Conservation (phyloP, 1,140 invertebrate genomes). For the Oscheius sp. region DNA sequence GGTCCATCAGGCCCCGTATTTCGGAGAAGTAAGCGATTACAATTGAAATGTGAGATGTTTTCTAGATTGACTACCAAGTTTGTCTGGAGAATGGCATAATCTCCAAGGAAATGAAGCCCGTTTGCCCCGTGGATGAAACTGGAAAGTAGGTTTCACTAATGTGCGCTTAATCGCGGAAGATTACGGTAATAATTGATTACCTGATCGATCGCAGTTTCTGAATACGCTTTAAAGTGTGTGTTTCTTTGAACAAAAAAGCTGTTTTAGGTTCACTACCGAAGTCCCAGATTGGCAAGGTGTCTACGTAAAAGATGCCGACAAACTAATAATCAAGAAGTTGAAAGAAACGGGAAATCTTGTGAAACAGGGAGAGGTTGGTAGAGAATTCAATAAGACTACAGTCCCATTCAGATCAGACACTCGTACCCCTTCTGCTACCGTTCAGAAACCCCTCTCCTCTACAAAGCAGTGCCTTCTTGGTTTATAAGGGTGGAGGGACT, state of each 20-base stretch:
- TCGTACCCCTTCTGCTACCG: conserved; percentile 99
- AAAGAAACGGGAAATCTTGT: conserved; percentile 76
- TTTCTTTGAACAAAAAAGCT: not conserved
- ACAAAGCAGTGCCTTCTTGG: conserved; percentile 97
- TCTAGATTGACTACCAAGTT: conserved; percentile 78
- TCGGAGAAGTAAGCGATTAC: conserved; percentile 74
- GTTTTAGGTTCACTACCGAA: conserved; percentile 74
- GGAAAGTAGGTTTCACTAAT: no score
- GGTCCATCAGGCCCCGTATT: conserved; percentile 97
- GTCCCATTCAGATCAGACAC: conserved; percentile 70
- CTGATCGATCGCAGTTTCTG: no score
- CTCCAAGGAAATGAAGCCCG: conserved; percentile 68
- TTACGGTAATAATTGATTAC: no score
- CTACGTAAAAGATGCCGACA: conserved; percentile 87
- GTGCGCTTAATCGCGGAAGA: no score
- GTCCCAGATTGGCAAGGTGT: conserved; percentile 84
- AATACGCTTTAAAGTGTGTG: not conserved
- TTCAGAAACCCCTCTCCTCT: conserved; percentile 96
- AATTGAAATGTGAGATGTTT: not conserved
- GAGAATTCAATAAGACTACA: not conserved
- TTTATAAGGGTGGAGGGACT: conserved; percentile 92
- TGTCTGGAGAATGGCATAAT: conserved; percentile 80
- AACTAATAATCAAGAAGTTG: conserved; percentile 79
- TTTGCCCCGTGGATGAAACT: conserved; percentile 90
- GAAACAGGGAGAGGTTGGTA: conserved; percentile 63